These are phyloP conservation scores for Drosophila meridionalis DNA, from an alignment of 2,888 invertebrate species.

Conservation along the genomic window DNA sequence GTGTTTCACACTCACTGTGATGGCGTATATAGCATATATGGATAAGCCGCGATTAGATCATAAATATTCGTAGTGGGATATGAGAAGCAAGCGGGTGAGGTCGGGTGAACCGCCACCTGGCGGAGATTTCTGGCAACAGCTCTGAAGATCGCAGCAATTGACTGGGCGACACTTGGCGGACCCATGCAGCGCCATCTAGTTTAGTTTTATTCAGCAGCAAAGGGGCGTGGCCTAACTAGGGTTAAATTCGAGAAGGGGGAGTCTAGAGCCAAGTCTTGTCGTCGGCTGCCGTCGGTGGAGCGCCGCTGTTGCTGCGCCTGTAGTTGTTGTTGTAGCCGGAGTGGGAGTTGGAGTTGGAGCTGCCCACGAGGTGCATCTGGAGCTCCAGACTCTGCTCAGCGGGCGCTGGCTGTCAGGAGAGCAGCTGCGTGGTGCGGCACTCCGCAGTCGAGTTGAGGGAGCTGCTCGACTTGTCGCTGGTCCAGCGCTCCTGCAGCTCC, in stretches of 20 bases:
- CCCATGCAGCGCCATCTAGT: slow-evolving; percentile 2
- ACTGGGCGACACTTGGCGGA: no score
- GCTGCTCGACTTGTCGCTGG: slow-evolving; percentile 32
- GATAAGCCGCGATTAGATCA: slow-evolving; percentile 23
- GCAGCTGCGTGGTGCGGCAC: slow-evolving; percentile 54
- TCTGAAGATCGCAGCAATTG: background rate
- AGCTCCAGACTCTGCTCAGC: slow-evolving; percentile 58
- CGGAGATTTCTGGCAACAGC: background rate
- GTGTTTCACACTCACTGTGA: slow-evolving; percentile 22
- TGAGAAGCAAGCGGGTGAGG: slow-evolving; percentile 5
- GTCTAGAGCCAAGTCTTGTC: slow-evolving; percentile 82
- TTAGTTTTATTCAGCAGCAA: no score
- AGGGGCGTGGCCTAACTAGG: background rate
- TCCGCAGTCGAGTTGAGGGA: slow-evolving; percentile 25
- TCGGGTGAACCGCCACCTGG: slow-evolving; percentile 1
- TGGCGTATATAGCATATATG: slow-evolving; percentile 7
- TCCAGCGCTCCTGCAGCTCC: slow-evolving; percentile 61
- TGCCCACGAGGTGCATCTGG: slow-evolving; percentile 50
- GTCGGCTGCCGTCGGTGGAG: slow-evolving; percentile 36
- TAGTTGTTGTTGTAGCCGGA: slow-evolving; percentile 63
- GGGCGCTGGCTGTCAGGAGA: slow-evolving; percentile 59
- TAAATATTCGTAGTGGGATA: slow-evolving; percentile 28
- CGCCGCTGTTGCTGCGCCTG: slow-evolving; percentile 52
- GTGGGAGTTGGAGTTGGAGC: slow-evolving; percentile 12
- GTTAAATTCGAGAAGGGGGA: slow-evolving; percentile 43